These are phyloP conservation scores for Smutsia temminckii DNA, from an alignment of 2,797 vertebrate genomes.

Conservation along the genomic window DNA sequence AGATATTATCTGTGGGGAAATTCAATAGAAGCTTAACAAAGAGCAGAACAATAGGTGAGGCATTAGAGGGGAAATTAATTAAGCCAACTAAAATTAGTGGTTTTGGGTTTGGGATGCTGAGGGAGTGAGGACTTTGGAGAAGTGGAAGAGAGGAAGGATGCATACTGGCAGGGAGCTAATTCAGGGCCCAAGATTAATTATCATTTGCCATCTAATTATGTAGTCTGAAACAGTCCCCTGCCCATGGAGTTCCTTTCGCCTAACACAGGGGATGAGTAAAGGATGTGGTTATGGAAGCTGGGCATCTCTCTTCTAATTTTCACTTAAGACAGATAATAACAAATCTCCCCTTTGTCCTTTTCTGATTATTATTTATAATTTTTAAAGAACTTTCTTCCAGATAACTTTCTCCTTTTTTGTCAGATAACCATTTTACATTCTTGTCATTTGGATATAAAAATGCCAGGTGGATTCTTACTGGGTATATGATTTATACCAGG, in stretches of 20 bases:
- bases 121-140: conserved; percentile 72
- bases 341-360: background rate
- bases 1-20: conserved; percentile 50
- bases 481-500: background rate
- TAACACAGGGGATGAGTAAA: background rate
- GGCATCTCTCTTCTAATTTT: conserved; percentile 57
- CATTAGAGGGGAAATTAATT: conserved; percentile 80
- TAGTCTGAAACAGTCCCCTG: conserved; percentile 65
- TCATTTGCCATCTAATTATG: conserved; percentile 78
- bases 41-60: conserved; percentile 75
- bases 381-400: background rate
- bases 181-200: conserved; percentile 82
- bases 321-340: conserved; percentile 16
- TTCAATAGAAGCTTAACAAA: conserved; percentile 28
- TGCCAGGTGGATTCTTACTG: background rate
- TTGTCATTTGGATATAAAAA: conserved; percentile 4
- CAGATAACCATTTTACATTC: background rate
- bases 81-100: conserved; percentile 80
- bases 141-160: conserved; percentile 76
- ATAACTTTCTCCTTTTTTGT: background rate
- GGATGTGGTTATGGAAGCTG: background rate
- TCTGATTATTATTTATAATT: conserved; percentile 25
- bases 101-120: conserved; percentile 78
- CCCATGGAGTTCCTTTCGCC: conserved; percentile 49
- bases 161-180: conserved; percentile 44